Evolutionary conservation across 2,797 vertebrate species (phyloP).

Genomic region (Smutsia gigantea): DNA sequence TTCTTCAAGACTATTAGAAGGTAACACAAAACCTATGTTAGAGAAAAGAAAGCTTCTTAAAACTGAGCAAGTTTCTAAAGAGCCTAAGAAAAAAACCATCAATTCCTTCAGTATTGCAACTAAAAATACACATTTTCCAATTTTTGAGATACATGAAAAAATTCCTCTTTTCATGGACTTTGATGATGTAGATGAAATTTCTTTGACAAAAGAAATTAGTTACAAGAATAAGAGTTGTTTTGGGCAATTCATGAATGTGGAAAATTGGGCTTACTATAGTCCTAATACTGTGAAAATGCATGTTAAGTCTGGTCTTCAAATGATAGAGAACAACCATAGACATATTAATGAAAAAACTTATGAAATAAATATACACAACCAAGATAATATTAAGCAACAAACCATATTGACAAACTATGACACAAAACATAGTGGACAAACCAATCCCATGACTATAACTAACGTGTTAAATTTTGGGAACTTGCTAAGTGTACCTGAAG

Average conservation of each 20-base stretch:
- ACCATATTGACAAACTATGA: neutral
- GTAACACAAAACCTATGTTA: conserved; percentile 48
- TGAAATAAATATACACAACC: neutral
- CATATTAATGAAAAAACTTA: neutral
- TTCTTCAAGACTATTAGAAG: conserved; percentile 45
- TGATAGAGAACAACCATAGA: neutral
- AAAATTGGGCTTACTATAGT: neutral
- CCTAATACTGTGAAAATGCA: neutral
- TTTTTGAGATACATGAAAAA: conserved; percentile 89
- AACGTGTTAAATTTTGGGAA: conserved; percentile 1
- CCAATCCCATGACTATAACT: neutral
- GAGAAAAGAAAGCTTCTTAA: conserved; percentile 60
- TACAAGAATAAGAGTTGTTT: neutral
- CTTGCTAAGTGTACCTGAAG: conserved; percentile 40
- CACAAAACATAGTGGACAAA: neutral
- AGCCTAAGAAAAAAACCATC: neutral
- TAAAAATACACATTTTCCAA: conserved; percentile 45
- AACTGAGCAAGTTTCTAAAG: neutral
- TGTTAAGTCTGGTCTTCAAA: neutral
- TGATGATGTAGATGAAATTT: conserved; percentile 78
- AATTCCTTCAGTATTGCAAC: conserved; percentile 4
- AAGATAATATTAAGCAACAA: conserved; percentile 22
- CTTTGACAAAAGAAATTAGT: conserved; percentile 61
- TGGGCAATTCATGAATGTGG: conserved; percentile 31
- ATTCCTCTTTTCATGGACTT: conserved; percentile 84